A percentile compares a stretch with the other conserved stretches of the same genome.
These are phyloP conservation scores for Verasper variegatus DNA, from an alignment of 2,113 vertebrate genomes.

Conservation along the genomic window DNA sequence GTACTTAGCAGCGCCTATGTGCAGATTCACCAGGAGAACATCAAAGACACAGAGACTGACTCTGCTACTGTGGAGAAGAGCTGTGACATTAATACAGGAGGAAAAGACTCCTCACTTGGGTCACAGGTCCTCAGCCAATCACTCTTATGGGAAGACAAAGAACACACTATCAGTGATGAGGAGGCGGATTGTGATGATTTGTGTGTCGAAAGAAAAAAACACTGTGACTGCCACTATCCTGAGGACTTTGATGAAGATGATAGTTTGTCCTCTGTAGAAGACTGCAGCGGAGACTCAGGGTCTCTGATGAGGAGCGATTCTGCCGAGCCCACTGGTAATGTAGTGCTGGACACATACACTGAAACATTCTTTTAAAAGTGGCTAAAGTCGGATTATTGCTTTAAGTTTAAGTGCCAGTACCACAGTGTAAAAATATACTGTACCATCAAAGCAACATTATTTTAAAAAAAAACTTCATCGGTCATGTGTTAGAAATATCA, in stretches of 20 bases:
- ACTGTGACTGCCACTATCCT: conserved; percentile 70
- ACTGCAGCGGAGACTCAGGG: conserved; percentile 42
- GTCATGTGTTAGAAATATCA: too few relatives aligned
- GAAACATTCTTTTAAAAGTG: background rate
- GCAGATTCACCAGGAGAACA: conserved; percentile 71
- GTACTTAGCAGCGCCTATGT: conserved; percentile 72
- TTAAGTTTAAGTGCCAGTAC: background rate
- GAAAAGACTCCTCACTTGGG: background rate
- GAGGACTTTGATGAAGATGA: conserved; percentile 85
- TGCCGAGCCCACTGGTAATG: conserved; percentile 51
- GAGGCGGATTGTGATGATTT: conserved; percentile 35
- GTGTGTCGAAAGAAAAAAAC: conserved; percentile 58
- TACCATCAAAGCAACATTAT: too few relatives aligned
- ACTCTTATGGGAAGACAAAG: background rate
- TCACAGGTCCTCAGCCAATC: conserved; percentile 17
- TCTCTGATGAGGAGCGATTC: conserved; percentile 47
- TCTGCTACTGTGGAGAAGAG: background rate
- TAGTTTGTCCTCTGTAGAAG: conserved; percentile 70
- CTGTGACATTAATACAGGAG: conserved; percentile 8
- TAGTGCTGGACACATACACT: background rate
- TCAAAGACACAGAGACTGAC: conserved; percentile 51
- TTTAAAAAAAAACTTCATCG: too few relatives aligned
- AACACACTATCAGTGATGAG: background rate
- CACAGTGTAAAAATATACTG: background rate
- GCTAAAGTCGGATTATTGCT: background rate